A percentile compares a stretch with the other conserved stretches of the same genome.
These are phyloP conservation scores for Turdus rufiventris DNA, from an alignment of 2,113 vertebrate species.

Conservation along the genomic window DNA sequence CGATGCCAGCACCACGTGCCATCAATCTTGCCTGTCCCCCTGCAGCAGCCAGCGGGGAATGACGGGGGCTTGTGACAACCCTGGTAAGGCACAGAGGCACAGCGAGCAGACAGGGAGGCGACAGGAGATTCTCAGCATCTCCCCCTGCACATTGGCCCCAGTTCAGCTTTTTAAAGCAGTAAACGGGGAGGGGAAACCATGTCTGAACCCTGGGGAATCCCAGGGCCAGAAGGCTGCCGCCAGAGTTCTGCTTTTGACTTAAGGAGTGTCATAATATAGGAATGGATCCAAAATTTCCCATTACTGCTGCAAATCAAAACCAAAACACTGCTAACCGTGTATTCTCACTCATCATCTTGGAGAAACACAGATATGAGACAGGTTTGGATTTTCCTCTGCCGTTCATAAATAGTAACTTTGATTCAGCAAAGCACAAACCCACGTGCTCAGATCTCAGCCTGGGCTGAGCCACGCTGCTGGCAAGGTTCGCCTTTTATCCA, in stretches of 20 bases:
- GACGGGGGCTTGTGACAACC: background rate
- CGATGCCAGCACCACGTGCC: background rate
- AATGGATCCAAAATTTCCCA: background rate
- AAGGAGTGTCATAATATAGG: background rate
- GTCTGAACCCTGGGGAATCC: background rate
- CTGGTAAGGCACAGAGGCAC: background rate
- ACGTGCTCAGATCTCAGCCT: background rate
- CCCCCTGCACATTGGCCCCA: fast-evolving
- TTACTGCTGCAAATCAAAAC: background rate
- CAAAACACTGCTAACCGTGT: background rate
- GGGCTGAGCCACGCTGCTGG: background rate
- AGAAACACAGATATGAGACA: background rate
- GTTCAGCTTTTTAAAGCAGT: background rate
- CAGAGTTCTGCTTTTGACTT: background rate
- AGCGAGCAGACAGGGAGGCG: fast-evolving
- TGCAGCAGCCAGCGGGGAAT: background rate
- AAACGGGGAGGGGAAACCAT: background rate
- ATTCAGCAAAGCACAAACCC: background rate
- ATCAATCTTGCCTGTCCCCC: background rate
- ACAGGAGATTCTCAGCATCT: background rate
- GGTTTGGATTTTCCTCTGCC: background rate
- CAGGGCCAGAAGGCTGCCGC: background rate
- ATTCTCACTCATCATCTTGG: background rate
- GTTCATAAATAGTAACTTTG: background rate
- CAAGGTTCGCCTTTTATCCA: background rate